phyloP scores from a whole-genome alignment of 2,888 invertebrate species.

The Catocala fraxini region DNA sequence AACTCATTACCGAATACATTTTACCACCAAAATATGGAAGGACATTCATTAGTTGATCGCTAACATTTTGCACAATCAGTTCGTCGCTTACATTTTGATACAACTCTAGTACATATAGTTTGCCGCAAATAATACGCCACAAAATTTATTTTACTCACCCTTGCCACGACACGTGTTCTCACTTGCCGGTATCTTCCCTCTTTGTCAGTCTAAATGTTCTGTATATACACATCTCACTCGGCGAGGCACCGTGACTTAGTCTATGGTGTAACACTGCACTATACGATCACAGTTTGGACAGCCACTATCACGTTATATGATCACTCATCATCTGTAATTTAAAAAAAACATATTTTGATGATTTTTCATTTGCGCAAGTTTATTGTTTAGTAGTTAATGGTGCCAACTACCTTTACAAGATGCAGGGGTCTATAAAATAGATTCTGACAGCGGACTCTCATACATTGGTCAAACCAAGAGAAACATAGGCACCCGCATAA shows the following conservation, averaged over 20 bases:
- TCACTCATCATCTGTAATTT: slow-evolving; percentile 37
- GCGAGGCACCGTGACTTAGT: slow-evolving; percentile 22
- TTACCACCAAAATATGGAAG: background rate
- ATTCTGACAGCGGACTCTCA: too few relatives aligned
- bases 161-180: slow-evolving; percentile 11
- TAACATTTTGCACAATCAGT: background rate
- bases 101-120: too few relatives aligned
- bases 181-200: slow-evolving; percentile 25
- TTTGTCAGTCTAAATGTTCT: slow-evolving; percentile 22
- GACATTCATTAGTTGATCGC: background rate
- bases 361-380: background rate
- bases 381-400: too few relatives aligned
- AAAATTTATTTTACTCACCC: slow-evolving; percentile 19
- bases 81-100: background rate
- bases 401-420: too few relatives aligned
- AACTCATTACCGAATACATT: background rate
- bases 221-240: slow-evolving; percentile 38
- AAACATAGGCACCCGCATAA: too few relatives aligned
- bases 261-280: slow-evolving; percentile 32
- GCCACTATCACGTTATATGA: slow-evolving; percentile 36
- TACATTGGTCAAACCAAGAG: too few relatives aligned
- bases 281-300: slow-evolving; percentile 34
- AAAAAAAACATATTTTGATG: background rate
- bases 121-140: too few relatives aligned
- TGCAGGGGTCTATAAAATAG: too few relatives aligned